A percentile compares a stretch with the other conserved stretches of the same genome.
These are phyloP conservation scores for Pyrrhia umbra DNA, from an alignment of 2,888 invertebrate genomes.

Conservation along the genomic window DNA sequence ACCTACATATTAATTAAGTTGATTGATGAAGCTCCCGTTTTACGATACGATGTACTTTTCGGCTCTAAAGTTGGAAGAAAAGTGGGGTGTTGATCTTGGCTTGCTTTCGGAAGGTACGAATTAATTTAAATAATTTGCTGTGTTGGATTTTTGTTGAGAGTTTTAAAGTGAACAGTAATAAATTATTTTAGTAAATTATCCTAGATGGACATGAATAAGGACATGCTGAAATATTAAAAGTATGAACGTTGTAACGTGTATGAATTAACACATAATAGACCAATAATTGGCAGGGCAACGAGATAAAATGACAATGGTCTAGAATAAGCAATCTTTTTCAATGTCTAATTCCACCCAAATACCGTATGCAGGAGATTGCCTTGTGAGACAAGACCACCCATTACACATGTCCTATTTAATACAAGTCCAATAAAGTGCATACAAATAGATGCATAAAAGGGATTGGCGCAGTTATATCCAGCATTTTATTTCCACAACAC, in stretches of 20 bases:
- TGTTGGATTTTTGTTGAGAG: slow-evolving; percentile 8
- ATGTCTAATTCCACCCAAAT: neutral
- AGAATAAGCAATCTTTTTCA: neutral
- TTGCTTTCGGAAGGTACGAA: slow-evolving; percentile 20
- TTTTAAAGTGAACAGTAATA: neutral
- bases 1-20: slow-evolving; percentile 72
- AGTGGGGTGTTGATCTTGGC: slow-evolving; percentile 47
- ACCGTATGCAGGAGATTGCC: neutral
- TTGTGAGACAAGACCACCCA: neutral
- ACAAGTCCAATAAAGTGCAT: neutral
- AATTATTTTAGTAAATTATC: too few species aligned
- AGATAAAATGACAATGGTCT: neutral
- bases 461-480: neutral
- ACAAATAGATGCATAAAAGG: neutral
- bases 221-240: too few species aligned
- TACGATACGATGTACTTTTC: slow-evolving; percentile 58
- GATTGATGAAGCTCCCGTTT: slow-evolving; percentile 63
- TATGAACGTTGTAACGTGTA: too few species aligned
- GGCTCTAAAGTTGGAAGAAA: slow-evolving; percentile 52
- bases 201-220: too few species aligned
- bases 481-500: slow-evolving; percentile 2
- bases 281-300: neutral
- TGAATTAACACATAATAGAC: neutral
- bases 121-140: slow-evolving; percentile 48
- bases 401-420: neutral